Percentiles rank a stretch among this genome's conserved stretches.
These are phyloP conservation scores for Odontocolon sp. DNA, from an alignment of 2,888 invertebrate genomes.

Conservation along the genomic window DNA sequence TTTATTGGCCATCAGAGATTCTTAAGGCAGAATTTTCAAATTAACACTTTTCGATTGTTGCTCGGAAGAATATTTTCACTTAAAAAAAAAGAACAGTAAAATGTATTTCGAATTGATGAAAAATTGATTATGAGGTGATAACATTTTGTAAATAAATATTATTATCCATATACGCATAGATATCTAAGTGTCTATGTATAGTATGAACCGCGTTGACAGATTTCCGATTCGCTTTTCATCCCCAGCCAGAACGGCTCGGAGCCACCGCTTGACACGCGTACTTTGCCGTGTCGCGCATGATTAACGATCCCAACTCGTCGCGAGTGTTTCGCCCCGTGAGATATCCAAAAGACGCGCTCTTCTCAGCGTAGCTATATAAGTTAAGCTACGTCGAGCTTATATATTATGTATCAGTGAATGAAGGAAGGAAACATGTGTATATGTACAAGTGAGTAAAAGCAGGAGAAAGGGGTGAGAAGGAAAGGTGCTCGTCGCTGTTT, in stretches of 20 bases:
- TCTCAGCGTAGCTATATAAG: neutral
- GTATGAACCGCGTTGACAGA: slow-evolving; percentile 6
- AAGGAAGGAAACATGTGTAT: no score
- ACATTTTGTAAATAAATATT: neutral
- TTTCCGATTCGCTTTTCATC: slow-evolving; percentile 22
- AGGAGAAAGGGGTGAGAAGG: slow-evolving; percentile 1
- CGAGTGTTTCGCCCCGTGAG: neutral
- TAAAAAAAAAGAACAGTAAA: no score
- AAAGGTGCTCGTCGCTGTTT: slow-evolving; percentile 44
- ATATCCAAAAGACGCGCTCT: slow-evolving; percentile 30
- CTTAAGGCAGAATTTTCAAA: no score
- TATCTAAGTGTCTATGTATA: no score
- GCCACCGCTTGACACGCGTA: slow-evolving; percentile 21
- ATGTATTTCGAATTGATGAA: no score
- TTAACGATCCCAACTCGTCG: slow-evolving; percentile 43
- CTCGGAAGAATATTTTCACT: no score
- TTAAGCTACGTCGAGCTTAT: neutral
- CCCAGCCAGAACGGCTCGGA: neutral
- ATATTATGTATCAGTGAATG: no score
- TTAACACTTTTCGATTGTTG: no score
- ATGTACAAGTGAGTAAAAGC: neutral
- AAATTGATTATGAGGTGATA: neutral
- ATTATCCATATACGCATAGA: no score
- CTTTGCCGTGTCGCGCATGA: slow-evolving; percentile 41
- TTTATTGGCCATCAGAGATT: no score